Percentiles rank a stretch among this genome's conserved stretches.
These are phyloP conservation scores for Peromyscus californicus DNA, from an alignment of 2,113 vertebrate genomes.

Conservation along the genomic window DNA sequence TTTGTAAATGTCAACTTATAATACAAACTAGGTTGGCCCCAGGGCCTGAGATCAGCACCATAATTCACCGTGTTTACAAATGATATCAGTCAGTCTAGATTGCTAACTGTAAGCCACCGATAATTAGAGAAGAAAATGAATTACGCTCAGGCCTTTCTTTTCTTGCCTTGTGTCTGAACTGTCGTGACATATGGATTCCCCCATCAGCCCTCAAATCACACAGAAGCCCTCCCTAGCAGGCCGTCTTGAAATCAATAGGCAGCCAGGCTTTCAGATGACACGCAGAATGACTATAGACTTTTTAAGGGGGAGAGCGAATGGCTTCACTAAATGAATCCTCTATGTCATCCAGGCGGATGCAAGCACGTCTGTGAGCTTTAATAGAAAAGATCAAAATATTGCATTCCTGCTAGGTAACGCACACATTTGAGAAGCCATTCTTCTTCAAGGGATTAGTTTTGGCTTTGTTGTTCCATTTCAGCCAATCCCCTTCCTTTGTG, in stretches of 20 bases:
- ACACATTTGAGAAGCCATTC: constrained; percentile 39
- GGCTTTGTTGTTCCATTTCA: constrained; percentile 34
- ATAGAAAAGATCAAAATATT: constrained; percentile 63
- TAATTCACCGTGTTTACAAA: constrained; percentile 82
- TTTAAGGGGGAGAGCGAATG: constrained; percentile 72
- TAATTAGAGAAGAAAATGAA: constrained; percentile 76
- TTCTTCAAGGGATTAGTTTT: constrained; percentile 49
- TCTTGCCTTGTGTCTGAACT: constrained; percentile 35
- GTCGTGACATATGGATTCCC: constrained; percentile 77
- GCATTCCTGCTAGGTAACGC: constrained; percentile 56
- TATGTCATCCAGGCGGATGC: constrained; percentile 49
- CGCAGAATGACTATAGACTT: constrained; percentile 69
- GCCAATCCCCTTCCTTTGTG: constrained; percentile 10
- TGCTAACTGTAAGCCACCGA: constrained; percentile 60
- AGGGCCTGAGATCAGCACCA: constrained; percentile 67
- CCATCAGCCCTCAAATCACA: constrained; percentile 72
- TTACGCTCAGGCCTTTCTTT: constrained; percentile 47
- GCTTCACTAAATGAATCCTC: constrained; percentile 69
- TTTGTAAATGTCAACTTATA: constrained; percentile 80
- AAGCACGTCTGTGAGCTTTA: constrained; percentile 54
- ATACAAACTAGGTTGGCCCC: constrained; percentile 77
- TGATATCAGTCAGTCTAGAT: constrained; percentile 75
- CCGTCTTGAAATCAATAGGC: constrained; percentile 79
- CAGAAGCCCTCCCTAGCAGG: constrained; percentile 55
- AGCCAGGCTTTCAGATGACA: constrained; percentile 68